Evolutionary conservation across 2,888 invertebrate species (phyloP).

Genomic region (Adineta ricciae): DNA sequence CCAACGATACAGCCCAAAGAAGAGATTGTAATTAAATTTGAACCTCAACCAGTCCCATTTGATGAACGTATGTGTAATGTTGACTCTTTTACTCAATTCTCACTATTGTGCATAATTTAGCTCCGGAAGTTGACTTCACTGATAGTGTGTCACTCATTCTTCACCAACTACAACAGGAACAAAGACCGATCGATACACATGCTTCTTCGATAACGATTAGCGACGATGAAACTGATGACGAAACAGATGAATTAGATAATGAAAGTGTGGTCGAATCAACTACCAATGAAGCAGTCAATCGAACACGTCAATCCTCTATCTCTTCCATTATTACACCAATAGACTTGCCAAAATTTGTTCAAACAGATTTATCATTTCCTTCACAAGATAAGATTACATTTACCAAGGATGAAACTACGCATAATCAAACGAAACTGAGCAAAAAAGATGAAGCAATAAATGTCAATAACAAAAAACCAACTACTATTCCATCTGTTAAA

Average conservation of each 20-base stretch:
- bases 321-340: not conserved
- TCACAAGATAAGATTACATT: not conserved
- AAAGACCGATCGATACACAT: not conserved
- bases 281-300: not conserved
- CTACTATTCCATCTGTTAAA: not conserved
- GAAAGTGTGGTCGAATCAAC: not conserved
- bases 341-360: not conserved
- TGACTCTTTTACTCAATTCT: not conserved
- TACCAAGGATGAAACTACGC: not conserved
- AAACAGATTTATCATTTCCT: not conserved
- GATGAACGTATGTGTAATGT: not conserved
- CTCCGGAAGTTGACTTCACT: not conserved
- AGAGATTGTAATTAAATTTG: not conserved
- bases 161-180: not conserved
- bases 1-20: not conserved
- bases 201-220: not conserved
- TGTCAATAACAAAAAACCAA: not conserved
- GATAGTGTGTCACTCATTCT: slow-evolving; percentile 7
- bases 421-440: not conserved
- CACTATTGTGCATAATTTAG: not conserved
- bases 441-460: not conserved
- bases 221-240: not conserved
- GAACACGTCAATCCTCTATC: not conserved
- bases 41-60: not conserved
- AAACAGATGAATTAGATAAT: not conserved